Conservation (phyloP, 2,888 invertebrate species). For the Ceramica pisi region DNA sequence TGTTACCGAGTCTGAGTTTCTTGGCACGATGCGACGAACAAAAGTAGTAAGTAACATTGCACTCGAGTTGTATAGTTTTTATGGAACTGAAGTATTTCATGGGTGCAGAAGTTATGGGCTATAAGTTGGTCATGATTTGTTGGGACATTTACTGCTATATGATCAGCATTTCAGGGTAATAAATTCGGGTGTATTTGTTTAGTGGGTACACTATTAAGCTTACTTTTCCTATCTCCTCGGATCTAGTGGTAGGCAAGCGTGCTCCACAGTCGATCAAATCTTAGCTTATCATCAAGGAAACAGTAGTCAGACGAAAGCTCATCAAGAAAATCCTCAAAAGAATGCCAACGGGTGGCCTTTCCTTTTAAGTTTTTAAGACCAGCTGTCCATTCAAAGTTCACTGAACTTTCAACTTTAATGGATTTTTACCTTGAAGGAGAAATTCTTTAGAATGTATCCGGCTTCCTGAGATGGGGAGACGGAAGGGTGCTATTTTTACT, state of each 20-base stretch:
- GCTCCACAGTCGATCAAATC: background rate
- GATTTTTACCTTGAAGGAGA: constrained; percentile 8
- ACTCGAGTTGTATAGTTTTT: constrained; percentile 35
- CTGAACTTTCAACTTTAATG: constrained; percentile 14
- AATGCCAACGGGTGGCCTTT: background rate
- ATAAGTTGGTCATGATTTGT: constrained; percentile 14
- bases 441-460: constrained; percentile 18
- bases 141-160: background rate
- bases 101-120: background rate
- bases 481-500: constrained; percentile 5
- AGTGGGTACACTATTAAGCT: background rate
- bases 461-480: constrained; percentile 13
- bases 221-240: rapidly evolving
- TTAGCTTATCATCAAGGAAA: background rate
- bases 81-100: constrained; percentile 29
- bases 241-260: background rate
- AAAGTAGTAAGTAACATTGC: constrained; percentile 10
- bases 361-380: constrained; percentile 1
- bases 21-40: constrained; percentile 48
- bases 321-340: background rate
- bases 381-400: constrained; percentile 9
- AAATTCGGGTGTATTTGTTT: background rate
- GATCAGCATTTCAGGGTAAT: background rate
- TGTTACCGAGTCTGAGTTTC: constrained; percentile 54
- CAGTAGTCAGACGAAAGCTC: background rate